Evolutionary conservation across 2,797 vertebrate species (phyloP).

Genomic region (Mallotus villosus): DNA sequence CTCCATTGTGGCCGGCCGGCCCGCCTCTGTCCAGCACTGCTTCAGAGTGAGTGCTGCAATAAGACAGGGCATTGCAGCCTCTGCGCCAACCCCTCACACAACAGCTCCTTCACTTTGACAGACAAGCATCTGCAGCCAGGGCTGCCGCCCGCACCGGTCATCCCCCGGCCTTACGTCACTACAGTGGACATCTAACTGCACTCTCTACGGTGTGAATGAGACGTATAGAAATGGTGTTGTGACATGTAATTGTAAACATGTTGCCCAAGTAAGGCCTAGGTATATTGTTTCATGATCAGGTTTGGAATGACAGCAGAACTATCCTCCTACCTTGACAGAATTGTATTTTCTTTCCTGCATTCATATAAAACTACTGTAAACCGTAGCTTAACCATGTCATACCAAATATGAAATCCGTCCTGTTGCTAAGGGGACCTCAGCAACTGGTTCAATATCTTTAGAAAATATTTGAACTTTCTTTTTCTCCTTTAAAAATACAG

Average conservation of each 20-base stretch:
- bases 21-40: conserved; percentile 48
- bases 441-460: too few relatives aligned
- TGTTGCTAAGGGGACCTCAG: too few relatives aligned
- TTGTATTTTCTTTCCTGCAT: too few relatives aligned
- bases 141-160: conserved; percentile 59
- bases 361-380: too few relatives aligned
- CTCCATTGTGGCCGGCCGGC: conserved; percentile 45
- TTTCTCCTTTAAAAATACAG: not conserved
- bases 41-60: conserved; percentile 60
- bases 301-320: too few relatives aligned
- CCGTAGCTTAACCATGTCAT: too few relatives aligned
- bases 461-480: too few relatives aligned
- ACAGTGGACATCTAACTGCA: conserved; percentile 68
- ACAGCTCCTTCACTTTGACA: conserved; percentile 59
- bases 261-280: conserved; percentile 17
- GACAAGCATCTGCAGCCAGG: conserved; percentile 64
- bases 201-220: conserved; percentile 70
- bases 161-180: conserved; percentile 69
- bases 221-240: conserved; percentile 16
- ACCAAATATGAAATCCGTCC: too few relatives aligned
- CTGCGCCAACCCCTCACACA: conserved; percentile 63
- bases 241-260: conserved; percentile 35
- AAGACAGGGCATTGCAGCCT: conserved; percentile 55
- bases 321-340: too few relatives aligned
- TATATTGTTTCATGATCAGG: too few relatives aligned